phyloP scores from a whole-genome alignment of 2,888 invertebrate species.

The Agrochola litura region DNA sequence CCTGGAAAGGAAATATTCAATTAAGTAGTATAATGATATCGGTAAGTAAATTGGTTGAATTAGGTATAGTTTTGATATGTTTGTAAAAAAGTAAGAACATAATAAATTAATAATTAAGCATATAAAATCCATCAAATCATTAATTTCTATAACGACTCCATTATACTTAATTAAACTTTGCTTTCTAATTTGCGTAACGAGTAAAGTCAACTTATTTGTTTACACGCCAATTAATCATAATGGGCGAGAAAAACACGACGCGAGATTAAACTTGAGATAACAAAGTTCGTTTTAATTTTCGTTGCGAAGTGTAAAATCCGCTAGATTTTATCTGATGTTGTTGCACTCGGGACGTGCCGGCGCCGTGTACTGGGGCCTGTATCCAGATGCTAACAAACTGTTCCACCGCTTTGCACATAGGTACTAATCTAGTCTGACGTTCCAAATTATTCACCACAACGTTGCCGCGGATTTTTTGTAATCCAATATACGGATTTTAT shows the following conservation, averaged over 20 bases:
- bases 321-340: slow-evolving; percentile 52
- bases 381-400: slow-evolving; percentile 52
- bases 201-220: slow-evolving; percentile 60
- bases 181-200: slow-evolving; percentile 54
- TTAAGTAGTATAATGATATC: background rate
- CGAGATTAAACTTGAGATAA: slow-evolving; percentile 60
- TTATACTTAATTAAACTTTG: slow-evolving; percentile 49
- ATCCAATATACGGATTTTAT: slow-evolving; percentile 2
- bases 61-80: background rate
- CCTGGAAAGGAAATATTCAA: slow-evolving; percentile 15
- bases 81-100: slow-evolving; percentile 9
- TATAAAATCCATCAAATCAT: slow-evolving; percentile 10
- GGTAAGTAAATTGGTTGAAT: slow-evolving; percentile 2
- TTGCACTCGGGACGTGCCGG: slow-evolving; percentile 53
- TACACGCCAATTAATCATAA: slow-evolving; percentile 59
- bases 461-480: slow-evolving; percentile 13
- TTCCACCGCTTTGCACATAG: slow-evolving; percentile 38
- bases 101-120: slow-evolving; percentile 10
- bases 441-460: slow-evolving; percentile 47
- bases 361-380: slow-evolving; percentile 2
- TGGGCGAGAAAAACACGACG: slow-evolving; percentile 56
- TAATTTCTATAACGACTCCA: slow-evolving; percentile 35
- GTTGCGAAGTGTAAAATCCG: slow-evolving; percentile 58
- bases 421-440: slow-evolving; percentile 40
- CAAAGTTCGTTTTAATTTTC: slow-evolving; percentile 64